Percentiles rank a stretch among this genome's conserved stretches.
Evolutionary conservation across 2,113 vertebrate genomes (phyloP).

Genomic region (Cephalopterus ornatus): DNA sequence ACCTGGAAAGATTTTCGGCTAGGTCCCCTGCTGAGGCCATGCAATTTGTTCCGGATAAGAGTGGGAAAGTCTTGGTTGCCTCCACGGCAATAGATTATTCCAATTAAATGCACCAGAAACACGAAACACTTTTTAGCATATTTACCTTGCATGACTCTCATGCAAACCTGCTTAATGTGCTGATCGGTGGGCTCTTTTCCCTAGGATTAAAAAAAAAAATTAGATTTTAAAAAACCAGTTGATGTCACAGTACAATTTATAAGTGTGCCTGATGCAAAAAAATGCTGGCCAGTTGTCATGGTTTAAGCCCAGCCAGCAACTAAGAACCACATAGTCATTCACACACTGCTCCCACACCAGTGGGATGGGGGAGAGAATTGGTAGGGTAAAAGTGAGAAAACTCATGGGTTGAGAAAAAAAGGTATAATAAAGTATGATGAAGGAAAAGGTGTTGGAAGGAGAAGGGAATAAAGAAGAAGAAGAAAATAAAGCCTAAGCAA

Average conservation of each 20-base stretch:
- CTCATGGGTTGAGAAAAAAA: not conserved
- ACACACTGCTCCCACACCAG: fast-evolving
- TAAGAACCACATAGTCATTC: not conserved
- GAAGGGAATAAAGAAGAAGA: not conserved
- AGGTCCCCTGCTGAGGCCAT: not conserved
- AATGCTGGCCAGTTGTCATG: not conserved
- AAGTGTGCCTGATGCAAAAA: not conserved
- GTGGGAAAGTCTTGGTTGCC: not conserved
- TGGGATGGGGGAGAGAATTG: not conserved
- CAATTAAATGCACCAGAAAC: not conserved
- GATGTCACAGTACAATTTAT: not conserved
- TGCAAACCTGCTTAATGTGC: constrained; percentile 96
- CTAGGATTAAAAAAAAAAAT: constrained; percentile 70
- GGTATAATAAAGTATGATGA: not conserved
- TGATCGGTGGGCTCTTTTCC: constrained; percentile 93
- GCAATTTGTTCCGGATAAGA: not conserved
- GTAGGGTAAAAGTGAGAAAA: not conserved
- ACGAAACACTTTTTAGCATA: not conserved
- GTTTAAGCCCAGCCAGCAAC: not conserved
- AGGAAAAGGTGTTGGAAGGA: not conserved
- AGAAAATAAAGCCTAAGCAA: not conserved
- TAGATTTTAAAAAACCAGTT: not conserved
- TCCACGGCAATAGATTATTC: not conserved
- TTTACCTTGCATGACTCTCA: constrained; percentile 98
- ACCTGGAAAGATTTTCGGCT: not conserved